Evolutionary conservation across 2,888 invertebrate genomes (phyloP), one percentile per base, ranked within the genome.

Genomic region (Uloborus plumipes): DNA sequence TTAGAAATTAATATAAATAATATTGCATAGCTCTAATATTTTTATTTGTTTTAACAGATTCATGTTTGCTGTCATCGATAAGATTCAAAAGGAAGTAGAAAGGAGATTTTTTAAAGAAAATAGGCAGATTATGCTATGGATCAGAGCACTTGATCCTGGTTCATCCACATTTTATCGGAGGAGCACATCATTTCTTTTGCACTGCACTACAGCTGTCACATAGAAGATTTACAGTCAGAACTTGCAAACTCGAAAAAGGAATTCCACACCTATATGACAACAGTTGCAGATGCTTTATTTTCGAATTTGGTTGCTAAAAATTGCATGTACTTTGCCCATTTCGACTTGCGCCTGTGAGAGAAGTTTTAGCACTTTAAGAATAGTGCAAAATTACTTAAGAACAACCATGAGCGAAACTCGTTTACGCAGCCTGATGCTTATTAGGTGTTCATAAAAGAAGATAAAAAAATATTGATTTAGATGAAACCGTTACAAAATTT

Each of bases 351-450:
- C 59, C 2, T 59, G 62, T 26, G 62, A 73, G 22, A 58, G 50
- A 51, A 51, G 55, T 31, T 59, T 61, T 2, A 61, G 49, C 16
- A 59, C 14, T n/a, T 58, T 71, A n/a, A 72, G 61, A 69, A 74
- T 78, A 51, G 62, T 51, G 18, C 72, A 51, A 50, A 72, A 74
- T 66, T 55, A 31, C 4, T 9, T 55, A 55, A 55, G 18, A 55
- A 55, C 55, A 55, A 18, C 55, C 2, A 55, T 55, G 55, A 18
- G n/a, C 7, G n/a, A 55, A 55, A 55, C 1, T 14, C 2, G 55
- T 18, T 55, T 55, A 18, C 55, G 18, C 6, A 55, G 18, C 16
- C 7, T 55, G 4, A 55, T n/a, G 55, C n/a, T n/a, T 55, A 18
- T 15, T 55, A 18, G 16, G 55, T 18, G 14, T 55, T 55, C 55